A percentile compares a stretch with the other conserved stretches of the same genome.
phyloP scores from a whole-genome alignment of 1,140 invertebrate species.

The Pseudomyrmex flavicornis region DNA sequence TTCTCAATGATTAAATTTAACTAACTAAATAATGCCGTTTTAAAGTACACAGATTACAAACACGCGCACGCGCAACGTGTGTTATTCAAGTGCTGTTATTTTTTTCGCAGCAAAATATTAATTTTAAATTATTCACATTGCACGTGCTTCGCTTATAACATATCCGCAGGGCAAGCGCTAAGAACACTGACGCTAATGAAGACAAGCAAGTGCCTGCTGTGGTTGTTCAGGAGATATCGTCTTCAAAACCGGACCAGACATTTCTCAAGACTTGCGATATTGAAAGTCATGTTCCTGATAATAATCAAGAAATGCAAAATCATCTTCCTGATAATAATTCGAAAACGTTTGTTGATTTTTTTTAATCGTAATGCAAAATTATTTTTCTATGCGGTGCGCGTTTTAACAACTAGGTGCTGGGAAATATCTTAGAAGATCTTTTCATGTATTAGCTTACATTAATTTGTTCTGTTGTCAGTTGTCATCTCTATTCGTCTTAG shows the following conservation, averaged over 20 bases:
- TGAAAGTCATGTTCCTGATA: neutral
- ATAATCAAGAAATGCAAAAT: conserved; percentile 8
- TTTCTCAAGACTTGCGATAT: neutral
- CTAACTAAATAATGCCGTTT: too few species aligned
- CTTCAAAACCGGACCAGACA: conserved; percentile 28
- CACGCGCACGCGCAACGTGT: neutral
- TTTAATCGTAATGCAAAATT: conserved; percentile 20
- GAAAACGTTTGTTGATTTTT: conserved; percentile 44
- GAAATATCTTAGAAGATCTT: neutral
- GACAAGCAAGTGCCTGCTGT: conserved; percentile 12
- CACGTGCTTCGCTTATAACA: conserved; percentile 49
- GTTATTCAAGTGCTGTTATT: neutral
- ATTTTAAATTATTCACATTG: conserved; percentile 17
- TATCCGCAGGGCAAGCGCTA: conserved; percentile 8
- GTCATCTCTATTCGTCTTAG: neutral
- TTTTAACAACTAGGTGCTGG: conserved; percentile 35
- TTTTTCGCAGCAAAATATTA: conserved; percentile 1
- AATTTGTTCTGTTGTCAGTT: neutral
- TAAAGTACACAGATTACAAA: too few species aligned
- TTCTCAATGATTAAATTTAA: too few species aligned
- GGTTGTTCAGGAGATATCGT: neutral
- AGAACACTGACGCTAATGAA: conserved; percentile 35
- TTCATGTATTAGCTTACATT: neutral
- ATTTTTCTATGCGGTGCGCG: neutral
- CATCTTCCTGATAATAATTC: conserved; percentile 13